A percentile compares a stretch with the other conserved stretches of the same genome.
Evolutionary conservation across 2,888 invertebrate genomes (phyloP).

Genomic region (Oithona nana): DNA sequence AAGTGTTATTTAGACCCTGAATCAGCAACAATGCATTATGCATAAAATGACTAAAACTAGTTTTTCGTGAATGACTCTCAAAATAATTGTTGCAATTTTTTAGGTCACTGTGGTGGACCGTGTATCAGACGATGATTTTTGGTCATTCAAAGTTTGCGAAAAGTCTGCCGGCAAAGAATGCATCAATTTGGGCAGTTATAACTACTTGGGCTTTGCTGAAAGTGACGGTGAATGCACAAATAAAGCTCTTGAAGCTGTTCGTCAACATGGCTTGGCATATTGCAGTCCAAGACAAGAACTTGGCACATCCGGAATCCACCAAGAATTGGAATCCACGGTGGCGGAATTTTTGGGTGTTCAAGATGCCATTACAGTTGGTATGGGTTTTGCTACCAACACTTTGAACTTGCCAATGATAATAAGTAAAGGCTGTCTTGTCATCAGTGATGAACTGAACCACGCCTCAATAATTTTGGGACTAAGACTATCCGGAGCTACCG

Average conservation of each 20-base stretch:
- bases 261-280: constrained; percentile 50
- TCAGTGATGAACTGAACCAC: constrained; percentile 94
- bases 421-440: constrained; percentile 60
- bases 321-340: constrained; percentile 57
- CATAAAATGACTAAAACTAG: too few species aligned
- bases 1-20: too few species aligned
- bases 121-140: constrained; percentile 64
- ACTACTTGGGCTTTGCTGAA: constrained; percentile 90
- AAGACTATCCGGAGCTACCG: constrained; percentile 60
- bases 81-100: too few species aligned
- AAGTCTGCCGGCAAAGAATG: constrained; percentile 63
- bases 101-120: constrained; percentile 69
- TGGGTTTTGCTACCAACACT: constrained; percentile 97
- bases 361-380: constrained; percentile 81
- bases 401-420: constrained; percentile 74
- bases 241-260: constrained; percentile 44
- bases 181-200: constrained; percentile 90
- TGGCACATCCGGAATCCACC: constrained; percentile 43
- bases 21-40: too few species aligned
- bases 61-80: too few species aligned
- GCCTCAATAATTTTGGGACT: constrained; percentile 87
- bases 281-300: constrained; percentile 61
- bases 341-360: constrained; percentile 80
- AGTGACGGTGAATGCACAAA: constrained; percentile 57
- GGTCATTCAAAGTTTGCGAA: constrained; percentile 58